Evolutionary conservation across 2,888 invertebrate species (phyloP).

Genomic region (Drosophila cognata): DNA sequence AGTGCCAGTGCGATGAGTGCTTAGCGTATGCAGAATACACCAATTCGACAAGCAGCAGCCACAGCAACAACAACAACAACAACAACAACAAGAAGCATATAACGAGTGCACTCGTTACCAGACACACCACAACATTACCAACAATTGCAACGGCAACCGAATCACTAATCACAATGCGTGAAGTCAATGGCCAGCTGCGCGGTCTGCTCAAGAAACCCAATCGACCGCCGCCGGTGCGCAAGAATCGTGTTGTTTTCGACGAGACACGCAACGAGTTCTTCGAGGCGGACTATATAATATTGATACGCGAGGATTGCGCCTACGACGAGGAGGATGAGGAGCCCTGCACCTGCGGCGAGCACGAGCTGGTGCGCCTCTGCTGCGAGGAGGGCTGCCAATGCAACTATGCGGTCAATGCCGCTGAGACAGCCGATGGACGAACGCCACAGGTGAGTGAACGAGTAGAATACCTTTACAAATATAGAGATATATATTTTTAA

Average conservation of each 20-base stretch:
- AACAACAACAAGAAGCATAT: constrained; percentile 11
- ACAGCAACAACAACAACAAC: constrained; percentile 18
- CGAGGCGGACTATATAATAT: constrained; percentile 96
- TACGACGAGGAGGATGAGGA: constrained; percentile 92
- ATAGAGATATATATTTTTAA: not conserved
- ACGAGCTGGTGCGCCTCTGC: constrained; percentile 88
- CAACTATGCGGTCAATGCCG: constrained; percentile 85
- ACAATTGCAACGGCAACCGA: constrained; percentile 13
- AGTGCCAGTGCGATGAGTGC: constrained; percentile 68
- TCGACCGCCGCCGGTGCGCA: constrained; percentile 88
- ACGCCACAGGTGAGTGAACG: constrained; percentile 84
- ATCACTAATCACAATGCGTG: constrained; percentile 82
- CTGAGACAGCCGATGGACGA: constrained; percentile 63
- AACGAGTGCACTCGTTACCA: constrained; percentile 31
- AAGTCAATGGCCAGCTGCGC: constrained; percentile 85
- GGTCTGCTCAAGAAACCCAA: constrained; percentile 90
- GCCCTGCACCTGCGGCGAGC: constrained; percentile 90
- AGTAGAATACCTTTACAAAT: not conserved
- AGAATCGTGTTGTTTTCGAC: constrained; percentile 94
- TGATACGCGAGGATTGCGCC: constrained; percentile 94
- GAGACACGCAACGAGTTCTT: constrained; percentile 96
- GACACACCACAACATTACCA: not conserved
- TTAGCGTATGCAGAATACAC: constrained; percentile 31
- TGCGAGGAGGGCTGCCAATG: constrained; percentile 89
- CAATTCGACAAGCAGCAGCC: constrained; percentile 4